Evolutionary conservation across 2,797 vertebrate species (phyloP), one percentile per base, ranked within the genome.

Genomic region (Stomatorhinus walkeri): DNA sequence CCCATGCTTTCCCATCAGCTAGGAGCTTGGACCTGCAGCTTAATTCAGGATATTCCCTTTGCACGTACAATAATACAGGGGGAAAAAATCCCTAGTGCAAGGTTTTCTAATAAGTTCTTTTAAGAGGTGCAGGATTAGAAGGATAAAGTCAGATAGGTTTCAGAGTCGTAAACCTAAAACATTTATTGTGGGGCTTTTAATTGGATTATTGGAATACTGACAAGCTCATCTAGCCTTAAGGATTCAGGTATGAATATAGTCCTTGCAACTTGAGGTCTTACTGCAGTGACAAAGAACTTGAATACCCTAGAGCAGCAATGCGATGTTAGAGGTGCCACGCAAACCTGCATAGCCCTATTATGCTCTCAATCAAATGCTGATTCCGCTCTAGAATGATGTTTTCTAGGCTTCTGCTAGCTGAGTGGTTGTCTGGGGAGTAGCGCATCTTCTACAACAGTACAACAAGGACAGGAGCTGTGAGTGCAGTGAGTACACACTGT

Each of bases 101-200:
- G 32, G 88, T 86, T 52, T n/a, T 40, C 32, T 68, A 68, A 61
- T 56, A 56, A 56, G 16, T 87, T 87, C 85, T 86, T 85, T 56
- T 56, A 56, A 87, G 85, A 87, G 51, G 85, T 56, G 52, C 24
- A 56, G 85, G 85, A 87, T 87, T 87, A 87, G 52, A 56, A 87
- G 85, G 85, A 87, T 87, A 32, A 87, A 87, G 85, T 54, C 85
- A 59, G 85, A 87, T 87, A 87, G 51, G 85, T 87, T 87, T 87
- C 85, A 43, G 49, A 59, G 51, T 59, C 32, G 14, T 87, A 87
- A 59, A 87, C 52, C 49, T 87, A 59, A 87, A 87, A n/a, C 85
- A 59, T 51, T 43, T 56, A 87, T 87, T 87, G 52, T 87, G 52
- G 3, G 85, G 85, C 51, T 87, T 87, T 87, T 87, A 87, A 87